A percentile compares a stretch with the other conserved stretches of the same genome.
Evolutionary conservation across 1,140 invertebrate species (phyloP).

Genomic region (Drosophila subpulchrella): DNA sequence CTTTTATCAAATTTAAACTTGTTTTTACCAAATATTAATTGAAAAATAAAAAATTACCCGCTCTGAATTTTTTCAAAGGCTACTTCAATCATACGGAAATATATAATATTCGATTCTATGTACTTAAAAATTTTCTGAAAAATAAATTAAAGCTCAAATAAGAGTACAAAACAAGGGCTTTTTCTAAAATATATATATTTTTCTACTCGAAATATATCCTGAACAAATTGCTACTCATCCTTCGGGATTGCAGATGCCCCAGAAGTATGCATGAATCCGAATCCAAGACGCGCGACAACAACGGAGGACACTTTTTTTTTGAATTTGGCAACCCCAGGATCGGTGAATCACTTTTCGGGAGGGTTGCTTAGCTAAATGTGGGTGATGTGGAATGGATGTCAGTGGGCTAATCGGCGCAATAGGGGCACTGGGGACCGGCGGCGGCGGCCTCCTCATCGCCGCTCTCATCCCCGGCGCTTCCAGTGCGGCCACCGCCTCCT

Average conservation of each 20-base stretch:
- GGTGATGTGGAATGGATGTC: neutral
- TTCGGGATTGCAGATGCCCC: neutral
- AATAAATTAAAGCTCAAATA: too few species aligned
- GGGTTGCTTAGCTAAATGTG: neutral
- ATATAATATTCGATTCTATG: too few species aligned
- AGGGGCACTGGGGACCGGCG: slow-evolving; percentile 18
- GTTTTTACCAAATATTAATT: too few species aligned
- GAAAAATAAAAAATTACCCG: too few species aligned
- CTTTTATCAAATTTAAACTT: too few species aligned
- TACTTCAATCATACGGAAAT: too few species aligned
- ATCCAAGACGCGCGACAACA: slow-evolving; percentile 10
- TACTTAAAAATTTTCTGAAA: too few species aligned
- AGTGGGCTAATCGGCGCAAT: slow-evolving; percentile 21
- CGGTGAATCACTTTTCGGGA: neutral
- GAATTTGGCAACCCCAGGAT: slow-evolving; percentile 6
- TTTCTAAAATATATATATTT: neutral
- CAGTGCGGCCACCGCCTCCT: neutral
- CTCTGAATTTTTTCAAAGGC: too few species aligned
- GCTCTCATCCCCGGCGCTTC: slow-evolving; percentile 9
- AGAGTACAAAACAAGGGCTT: too few species aligned
- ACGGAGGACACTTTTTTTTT: slow-evolving; percentile 14
- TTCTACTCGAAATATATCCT: neutral
- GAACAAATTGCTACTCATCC: neutral
- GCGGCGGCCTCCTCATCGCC: slow-evolving; percentile 2
- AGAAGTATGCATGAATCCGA: slow-evolving; percentile 2